phyloP scores from a whole-genome alignment of 2,113 vertebrate genomes.

The Eudyptes chrysolophus region DNA sequence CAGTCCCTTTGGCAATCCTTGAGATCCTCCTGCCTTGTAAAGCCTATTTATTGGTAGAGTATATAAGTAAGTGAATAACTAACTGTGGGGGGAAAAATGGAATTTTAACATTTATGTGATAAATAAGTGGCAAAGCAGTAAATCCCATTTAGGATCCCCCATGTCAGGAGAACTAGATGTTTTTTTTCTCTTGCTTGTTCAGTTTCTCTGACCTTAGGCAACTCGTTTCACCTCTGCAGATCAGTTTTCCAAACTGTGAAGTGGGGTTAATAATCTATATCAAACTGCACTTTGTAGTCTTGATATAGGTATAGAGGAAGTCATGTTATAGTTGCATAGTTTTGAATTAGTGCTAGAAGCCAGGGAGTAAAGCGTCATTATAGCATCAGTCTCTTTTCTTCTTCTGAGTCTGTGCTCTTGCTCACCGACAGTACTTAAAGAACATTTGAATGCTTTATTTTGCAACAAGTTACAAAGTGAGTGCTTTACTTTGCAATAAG shows the following conservation, averaged over 20 bases:
- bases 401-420: not conserved
- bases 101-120: not conserved
- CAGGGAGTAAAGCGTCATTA: not conserved
- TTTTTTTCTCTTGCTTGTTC: not conserved
- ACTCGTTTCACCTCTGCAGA: not conserved
- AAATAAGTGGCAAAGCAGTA: not conserved
- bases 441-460: not conserved
- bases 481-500: not conserved
- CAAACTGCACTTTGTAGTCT: not conserved
- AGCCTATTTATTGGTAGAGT: not conserved
- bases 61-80: not conserved
- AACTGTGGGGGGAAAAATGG: fast-evolving
- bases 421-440: not conserved
- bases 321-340: not conserved
- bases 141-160: not conserved
- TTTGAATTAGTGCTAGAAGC: not conserved
- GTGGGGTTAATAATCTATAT: not conserved
- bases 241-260: not conserved
- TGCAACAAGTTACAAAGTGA: not conserved
- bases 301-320: not conserved
- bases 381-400: not conserved
- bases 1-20: not conserved
- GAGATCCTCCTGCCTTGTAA: not conserved
- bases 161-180: not conserved
- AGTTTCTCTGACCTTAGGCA: not conserved